Conservation (phyloP, 2,888 invertebrate genomes). For the Cinara cedri region DNA sequence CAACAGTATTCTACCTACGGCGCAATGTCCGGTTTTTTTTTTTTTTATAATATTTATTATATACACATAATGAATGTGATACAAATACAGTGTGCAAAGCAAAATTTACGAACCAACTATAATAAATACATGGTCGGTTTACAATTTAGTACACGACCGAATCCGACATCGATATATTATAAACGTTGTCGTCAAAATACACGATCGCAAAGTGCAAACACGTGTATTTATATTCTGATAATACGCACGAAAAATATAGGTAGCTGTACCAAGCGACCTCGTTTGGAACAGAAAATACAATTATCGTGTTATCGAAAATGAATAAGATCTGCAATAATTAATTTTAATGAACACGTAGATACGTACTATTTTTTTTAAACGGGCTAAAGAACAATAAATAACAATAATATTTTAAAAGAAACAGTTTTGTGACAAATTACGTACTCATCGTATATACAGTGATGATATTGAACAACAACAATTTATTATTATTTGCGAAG, state of each 20-base stretch:
- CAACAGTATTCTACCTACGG: too few relatives aligned
- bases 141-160: background rate
- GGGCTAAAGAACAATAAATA: background rate
- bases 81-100: too few relatives aligned
- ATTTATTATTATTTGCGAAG: too few relatives aligned
- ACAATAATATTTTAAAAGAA: too few relatives aligned
- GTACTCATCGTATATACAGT: too few relatives aligned
- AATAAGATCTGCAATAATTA: background rate
- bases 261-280: background rate
- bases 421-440: too few relatives aligned
- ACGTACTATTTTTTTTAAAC: background rate
- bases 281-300: background rate
- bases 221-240: slow-evolving; percentile 28
- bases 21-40: too few relatives aligned
- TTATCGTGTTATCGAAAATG: background rate
- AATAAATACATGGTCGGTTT: background rate
- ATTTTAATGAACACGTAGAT: slow-evolving; percentile 19
- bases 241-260: background rate
- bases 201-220: slow-evolving; percentile 34
- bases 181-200: slow-evolving; percentile 24
- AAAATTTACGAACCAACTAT: background rate
- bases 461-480: too few relatives aligned
- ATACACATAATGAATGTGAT: too few relatives aligned
- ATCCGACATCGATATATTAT: background rate
- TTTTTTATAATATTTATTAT: too few relatives aligned